Percentiles rank a stretch among this genome's conserved stretches.
Evolutionary conservation across 2,888 invertebrate genomes (phyloP).

Genomic region (Cordilura impudica): DNA sequence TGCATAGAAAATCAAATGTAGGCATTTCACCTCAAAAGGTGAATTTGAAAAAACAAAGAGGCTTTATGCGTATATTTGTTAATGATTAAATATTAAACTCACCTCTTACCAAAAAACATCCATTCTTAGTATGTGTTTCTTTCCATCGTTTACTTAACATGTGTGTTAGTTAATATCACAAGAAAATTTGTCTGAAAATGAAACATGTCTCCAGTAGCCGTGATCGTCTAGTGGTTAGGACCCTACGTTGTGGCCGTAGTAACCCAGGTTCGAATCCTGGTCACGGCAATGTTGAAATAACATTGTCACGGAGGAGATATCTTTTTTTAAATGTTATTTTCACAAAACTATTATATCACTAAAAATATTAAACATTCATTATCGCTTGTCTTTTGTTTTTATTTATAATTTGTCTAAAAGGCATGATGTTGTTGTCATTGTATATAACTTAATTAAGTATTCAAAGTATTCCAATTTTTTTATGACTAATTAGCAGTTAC

Average conservation of each 20-base stretch:
- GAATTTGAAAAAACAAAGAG: no score
- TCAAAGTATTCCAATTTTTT: conserved; percentile 32
- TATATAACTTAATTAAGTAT: conserved; percentile 27
- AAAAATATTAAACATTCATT: conserved; percentile 6
- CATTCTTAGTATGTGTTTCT: not conserved
- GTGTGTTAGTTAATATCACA: not conserved
- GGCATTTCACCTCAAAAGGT: no score
- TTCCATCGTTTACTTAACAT: not conserved
- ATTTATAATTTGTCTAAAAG: not conserved
- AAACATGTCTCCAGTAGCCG: conserved; percentile 68
- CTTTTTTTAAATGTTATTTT: conserved; percentile 10
- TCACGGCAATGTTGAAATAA: conserved; percentile 67
- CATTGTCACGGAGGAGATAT: conserved; percentile 50
- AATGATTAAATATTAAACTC: not conserved
- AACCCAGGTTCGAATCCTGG: conserved; percentile 78
- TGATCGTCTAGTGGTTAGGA: conserved; percentile 78
- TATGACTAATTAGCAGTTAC: conserved; percentile 48
- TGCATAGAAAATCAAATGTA: no score
- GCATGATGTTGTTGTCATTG: not conserved
- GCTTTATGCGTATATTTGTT: no score
- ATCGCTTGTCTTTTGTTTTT: not conserved
- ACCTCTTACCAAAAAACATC: not conserved
- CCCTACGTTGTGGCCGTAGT: conserved; percentile 78
- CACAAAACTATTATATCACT: not conserved
- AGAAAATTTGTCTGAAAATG: fast-evolving